Percentiles rank a stretch among this genome's conserved stretches.
These are phyloP conservation scores for Gryon sp. DNA, from an alignment of 1,140 invertebrate genomes.

Conservation along the genomic window DNA sequence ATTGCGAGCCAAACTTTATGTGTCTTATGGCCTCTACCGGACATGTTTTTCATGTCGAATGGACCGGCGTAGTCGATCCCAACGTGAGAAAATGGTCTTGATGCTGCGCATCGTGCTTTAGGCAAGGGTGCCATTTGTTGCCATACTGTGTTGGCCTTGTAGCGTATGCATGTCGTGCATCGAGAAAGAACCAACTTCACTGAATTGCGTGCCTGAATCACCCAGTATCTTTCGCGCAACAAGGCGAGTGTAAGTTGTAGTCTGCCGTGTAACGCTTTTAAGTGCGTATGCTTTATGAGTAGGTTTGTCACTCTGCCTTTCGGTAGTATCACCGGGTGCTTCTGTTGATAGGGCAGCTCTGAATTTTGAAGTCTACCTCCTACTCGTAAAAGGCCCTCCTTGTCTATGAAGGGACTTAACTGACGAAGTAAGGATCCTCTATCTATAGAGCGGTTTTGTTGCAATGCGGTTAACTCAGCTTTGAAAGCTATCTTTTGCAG, in stretches of 20 bases:
- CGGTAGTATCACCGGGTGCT: not conserved
- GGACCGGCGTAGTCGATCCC: slow-evolving; percentile 56
- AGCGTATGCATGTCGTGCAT: not conserved
- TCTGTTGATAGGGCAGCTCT: not conserved
- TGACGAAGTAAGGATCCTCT: not conserved
- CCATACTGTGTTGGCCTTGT: not conserved
- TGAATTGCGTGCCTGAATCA: not conserved
- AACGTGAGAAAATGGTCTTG: slow-evolving; percentile 32
- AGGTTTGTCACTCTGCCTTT: not conserved
- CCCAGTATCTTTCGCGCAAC: not conserved
- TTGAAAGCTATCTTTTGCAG: too few species aligned
- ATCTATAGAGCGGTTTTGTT: not conserved
- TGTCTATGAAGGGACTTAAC: not conserved
- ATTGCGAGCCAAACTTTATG: slow-evolving; percentile 5
- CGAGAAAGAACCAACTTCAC: not conserved
- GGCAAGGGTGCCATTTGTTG: slow-evolving; percentile 6
- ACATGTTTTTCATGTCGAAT: not conserved
- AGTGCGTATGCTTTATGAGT: not conserved
- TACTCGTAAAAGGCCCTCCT: not conserved
- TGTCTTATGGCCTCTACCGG: not conserved
- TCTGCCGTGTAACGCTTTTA: not conserved
- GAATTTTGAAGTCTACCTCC: not conserved
- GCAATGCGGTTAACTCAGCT: not conserved
- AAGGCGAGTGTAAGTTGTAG: not conserved
- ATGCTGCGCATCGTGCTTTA: not conserved